Evolutionary conservation across 2,113 vertebrate species (phyloP).

Genomic region (Aldabrachelys gigantea): DNA sequence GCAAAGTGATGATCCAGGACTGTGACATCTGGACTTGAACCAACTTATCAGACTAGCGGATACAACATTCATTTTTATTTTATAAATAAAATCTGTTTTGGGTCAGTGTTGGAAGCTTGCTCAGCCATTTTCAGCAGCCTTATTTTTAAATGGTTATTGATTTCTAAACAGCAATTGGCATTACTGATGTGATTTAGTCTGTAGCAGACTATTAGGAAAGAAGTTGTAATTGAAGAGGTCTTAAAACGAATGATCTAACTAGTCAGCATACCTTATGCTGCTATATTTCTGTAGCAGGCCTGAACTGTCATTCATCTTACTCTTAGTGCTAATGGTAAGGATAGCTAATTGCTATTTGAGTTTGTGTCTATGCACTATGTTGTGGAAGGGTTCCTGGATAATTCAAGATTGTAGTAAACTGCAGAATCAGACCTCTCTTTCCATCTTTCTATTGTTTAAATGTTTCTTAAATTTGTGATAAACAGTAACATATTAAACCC

Average conservation of each 20-base stretch:
- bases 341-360: neutral
- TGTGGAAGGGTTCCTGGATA: neutral
- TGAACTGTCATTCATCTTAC: accelerated
- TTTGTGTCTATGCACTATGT: neutral
- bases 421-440: neutral
- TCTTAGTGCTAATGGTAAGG: neutral
- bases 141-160: neutral
- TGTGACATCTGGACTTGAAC: neutral
- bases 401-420: neutral
- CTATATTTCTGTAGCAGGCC: neutral
- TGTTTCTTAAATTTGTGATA: neutral
- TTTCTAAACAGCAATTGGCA: neutral
- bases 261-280: neutral
- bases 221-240: neutral
- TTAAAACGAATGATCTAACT: neutral
- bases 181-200: neutral
- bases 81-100: neutral
- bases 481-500: neutral
- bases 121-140: neutral
- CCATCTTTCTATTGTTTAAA: neutral
- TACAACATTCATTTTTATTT: neutral
- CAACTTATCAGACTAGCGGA: neutral
- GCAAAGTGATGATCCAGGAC: neutral
- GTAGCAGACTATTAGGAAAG: neutral
- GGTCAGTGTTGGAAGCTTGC: neutral